Evolutionary conservation across 2,113 vertebrate genomes (phyloP).

Genomic region (Cacatua alba): DNA sequence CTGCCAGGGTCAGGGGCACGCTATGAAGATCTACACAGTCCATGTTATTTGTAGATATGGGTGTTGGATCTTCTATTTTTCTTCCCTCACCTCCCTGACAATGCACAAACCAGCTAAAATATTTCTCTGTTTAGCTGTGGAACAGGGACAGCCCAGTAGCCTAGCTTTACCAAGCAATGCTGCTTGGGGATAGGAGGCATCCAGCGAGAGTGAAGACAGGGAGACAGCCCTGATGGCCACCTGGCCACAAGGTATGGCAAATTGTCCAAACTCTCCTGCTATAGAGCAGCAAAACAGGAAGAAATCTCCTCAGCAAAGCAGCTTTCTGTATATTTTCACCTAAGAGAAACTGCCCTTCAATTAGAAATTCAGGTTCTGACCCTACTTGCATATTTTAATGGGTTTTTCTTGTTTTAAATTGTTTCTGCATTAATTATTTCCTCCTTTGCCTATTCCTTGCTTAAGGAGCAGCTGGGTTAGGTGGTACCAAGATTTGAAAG

Average conservation of each 20-base stretch:
- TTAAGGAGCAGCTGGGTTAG: not conserved
- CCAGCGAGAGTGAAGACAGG: not conserved
- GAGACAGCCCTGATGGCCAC: not conserved
- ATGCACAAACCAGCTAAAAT: not conserved
- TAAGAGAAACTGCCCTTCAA: not conserved
- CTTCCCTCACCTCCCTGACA: not conserved
- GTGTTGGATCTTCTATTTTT: not conserved
- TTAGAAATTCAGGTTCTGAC: not conserved
- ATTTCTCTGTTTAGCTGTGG: not conserved
- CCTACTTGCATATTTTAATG: not conserved
- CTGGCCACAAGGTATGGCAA: not conserved
- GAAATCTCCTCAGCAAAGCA: not conserved
- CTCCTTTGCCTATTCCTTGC: not conserved
- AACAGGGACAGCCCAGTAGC: not conserved
- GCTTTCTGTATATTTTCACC: not conserved
- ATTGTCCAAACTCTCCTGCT: not conserved
- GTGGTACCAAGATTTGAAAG: slow-evolving; percentile 12
- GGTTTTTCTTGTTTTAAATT: not conserved
- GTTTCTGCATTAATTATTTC: not conserved
- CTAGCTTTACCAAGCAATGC: not conserved
- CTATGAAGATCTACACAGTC: not conserved
- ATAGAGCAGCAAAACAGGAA: not conserved
- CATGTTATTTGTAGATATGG: accelerated
- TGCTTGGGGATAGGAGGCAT: not conserved
- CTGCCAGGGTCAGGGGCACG: not conserved